phyloP scores from a whole-genome alignment of 30 jellyfish, hydroid and myxozoan species.

The Hydra vulgaris region DNA sequence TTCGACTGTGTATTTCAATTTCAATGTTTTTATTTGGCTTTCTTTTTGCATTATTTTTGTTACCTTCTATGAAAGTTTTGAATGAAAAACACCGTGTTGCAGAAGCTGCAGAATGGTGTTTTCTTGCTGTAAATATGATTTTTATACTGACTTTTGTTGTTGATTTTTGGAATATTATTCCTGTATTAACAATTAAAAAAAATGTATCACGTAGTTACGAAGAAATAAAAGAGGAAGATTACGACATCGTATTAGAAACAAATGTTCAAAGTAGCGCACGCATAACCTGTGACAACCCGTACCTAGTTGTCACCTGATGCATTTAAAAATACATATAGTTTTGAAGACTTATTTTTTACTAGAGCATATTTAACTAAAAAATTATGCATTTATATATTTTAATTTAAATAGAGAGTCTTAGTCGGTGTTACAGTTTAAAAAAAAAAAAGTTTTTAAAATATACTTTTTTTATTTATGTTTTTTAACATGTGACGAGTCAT shows the following conservation, averaged over 20 bases:
- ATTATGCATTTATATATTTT: no score
- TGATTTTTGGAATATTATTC: slow-evolving; percentile 54
- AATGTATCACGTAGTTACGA: neutral
- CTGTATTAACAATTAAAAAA: slow-evolving; percentile 20
- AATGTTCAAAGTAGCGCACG: neutral
- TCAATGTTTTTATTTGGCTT: slow-evolving; percentile 31
- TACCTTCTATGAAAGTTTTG: slow-evolving; percentile 46
- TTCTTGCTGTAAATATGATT: slow-evolving; percentile 46
- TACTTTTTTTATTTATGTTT: no score
- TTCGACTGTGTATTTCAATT: slow-evolving; percentile 31
- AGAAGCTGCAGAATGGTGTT: slow-evolving; percentile 75
- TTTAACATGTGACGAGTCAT: no score
- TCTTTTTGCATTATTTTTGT: slow-evolving; percentile 39
- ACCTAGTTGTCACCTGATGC: no score
- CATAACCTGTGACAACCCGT: no score
- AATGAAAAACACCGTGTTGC: slow-evolving; percentile 39
- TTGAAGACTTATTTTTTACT: no score
- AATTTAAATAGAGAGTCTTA: no score
- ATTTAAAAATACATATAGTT: no score
- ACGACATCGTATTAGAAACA: neutral
- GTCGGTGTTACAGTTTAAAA: no score
- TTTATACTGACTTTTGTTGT: slow-evolving; percentile 53
- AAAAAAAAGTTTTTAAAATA: no score
- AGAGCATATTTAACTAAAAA: no score
- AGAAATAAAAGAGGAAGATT: slow-evolving; percentile 3